phyloP scores from a whole-genome alignment of 1,140 invertebrate species.

The Lycorma delicatula region DNA sequence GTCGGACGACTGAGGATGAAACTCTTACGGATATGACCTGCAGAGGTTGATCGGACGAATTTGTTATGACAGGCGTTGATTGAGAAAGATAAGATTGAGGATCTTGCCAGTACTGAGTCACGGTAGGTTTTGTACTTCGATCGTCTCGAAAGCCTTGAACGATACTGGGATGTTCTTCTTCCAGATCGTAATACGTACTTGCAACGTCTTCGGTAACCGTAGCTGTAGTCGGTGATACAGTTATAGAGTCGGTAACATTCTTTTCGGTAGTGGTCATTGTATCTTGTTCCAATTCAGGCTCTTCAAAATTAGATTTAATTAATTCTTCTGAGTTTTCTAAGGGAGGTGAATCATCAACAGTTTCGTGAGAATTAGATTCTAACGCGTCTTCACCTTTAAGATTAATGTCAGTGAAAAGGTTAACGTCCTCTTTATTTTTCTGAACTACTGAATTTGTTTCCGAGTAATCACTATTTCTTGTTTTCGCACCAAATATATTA shows the following conservation, averaged over 20 bases:
- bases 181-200: neutral
- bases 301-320: no score
- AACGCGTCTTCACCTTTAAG: slow-evolving; percentile 36
- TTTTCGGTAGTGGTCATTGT: slow-evolving; percentile 11
- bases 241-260: no score
- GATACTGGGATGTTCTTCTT: slow-evolving; percentile 6
- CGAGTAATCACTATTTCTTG: neutral
- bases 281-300: no score
- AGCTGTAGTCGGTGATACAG: slow-evolving; percentile 4
- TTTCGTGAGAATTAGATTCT: slow-evolving; percentile 34
- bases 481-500: neutral
- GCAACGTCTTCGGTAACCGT: neutral
- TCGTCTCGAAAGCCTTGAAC: slow-evolving; percentile 10
- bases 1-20: slow-evolving; percentile 35
- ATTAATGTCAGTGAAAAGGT: slow-evolving; percentile 36
- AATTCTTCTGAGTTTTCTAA: no score
- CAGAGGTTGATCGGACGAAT: neutral
- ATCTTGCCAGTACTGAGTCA: neutral
- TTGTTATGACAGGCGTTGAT: neutral
- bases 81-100: neutral
- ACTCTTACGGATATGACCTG: slow-evolving; percentile 36
- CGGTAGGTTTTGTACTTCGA: neutral
- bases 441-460: slow-evolving; percentile 6
- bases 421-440: slow-evolving; percentile 14
- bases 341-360: no score